Conservation (phyloP, 1,140 invertebrate genomes). For the Zaprionus kolodkinae region DNA sequence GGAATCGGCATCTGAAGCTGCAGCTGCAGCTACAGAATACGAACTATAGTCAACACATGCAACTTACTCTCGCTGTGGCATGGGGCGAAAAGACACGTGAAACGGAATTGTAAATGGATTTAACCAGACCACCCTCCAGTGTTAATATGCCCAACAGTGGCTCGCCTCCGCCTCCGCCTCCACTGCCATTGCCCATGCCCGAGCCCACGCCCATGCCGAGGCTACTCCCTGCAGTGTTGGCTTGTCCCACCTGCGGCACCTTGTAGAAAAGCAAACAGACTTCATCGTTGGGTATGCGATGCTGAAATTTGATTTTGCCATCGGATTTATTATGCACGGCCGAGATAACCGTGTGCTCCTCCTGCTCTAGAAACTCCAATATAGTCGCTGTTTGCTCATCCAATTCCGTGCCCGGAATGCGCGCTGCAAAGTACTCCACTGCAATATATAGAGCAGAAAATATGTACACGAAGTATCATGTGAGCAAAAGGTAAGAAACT, state of each 20-base stretch:
- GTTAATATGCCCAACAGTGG: conserved; percentile 82
- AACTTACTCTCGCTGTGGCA: conserved; percentile 72
- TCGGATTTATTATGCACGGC: conserved; percentile 79
- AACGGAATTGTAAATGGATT: conserved; percentile 84
- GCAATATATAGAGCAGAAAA: neutral
- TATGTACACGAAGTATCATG: conserved; percentile 7
- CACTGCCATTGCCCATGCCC: neutral
- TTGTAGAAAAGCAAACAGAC: conserved; percentile 84
- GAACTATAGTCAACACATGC: conserved; percentile 25
- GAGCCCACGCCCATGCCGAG: neutral
- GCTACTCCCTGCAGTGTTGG: conserved; percentile 1
- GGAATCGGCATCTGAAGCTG: conserved; percentile 22
- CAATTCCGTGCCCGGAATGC: conserved; percentile 63
- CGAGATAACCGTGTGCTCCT: conserved; percentile 82
- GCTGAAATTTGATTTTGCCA: conserved; percentile 83
- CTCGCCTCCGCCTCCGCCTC: conserved; percentile 31
- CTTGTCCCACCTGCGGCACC: conserved; percentile 76
- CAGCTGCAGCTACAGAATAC: conserved; percentile 1
- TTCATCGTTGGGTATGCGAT: conserved; percentile 82
- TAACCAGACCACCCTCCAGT: conserved; percentile 84
- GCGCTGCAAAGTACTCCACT: conserved; percentile 80
- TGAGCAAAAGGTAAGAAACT: neutral
- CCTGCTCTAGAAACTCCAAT: conserved; percentile 83
- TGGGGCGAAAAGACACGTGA: conserved; percentile 83
- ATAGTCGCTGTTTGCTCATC: conserved; percentile 78